phyloP scores from a whole-genome alignment of 2,888 invertebrate species.

The Diplazon laetatorius region DNA sequence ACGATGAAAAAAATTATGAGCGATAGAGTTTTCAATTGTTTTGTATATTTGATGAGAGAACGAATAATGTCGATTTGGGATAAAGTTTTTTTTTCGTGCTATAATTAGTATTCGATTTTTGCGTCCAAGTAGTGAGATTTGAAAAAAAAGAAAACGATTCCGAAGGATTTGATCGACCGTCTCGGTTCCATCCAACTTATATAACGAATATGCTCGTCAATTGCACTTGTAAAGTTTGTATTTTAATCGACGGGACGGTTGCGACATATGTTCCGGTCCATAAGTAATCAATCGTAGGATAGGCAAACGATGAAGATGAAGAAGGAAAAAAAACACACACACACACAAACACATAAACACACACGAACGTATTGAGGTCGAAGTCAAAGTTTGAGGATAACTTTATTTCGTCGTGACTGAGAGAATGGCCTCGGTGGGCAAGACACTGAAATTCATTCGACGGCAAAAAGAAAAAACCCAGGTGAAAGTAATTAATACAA shows the following conservation, averaged over 20 bases:
- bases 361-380: conserved; percentile 11
- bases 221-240: conserved; percentile 66
- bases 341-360: conserved; percentile 18
- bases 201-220: conserved; percentile 63
- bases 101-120: conserved; percentile 60
- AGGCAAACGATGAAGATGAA: conserved; percentile 17
- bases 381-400: conserved; percentile 41
- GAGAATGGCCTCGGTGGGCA: too few species aligned
- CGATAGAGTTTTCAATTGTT: conserved; percentile 32
- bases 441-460: too few species aligned
- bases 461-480: background rate
- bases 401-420: conserved; percentile 55
- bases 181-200: conserved; percentile 66
- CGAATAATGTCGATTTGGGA: conserved; percentile 28
- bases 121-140: conserved; percentile 62
- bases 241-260: conserved; percentile 55
- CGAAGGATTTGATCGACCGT: conserved; percentile 61
- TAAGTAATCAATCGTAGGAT: conserved; percentile 49
- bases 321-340: conserved; percentile 2
- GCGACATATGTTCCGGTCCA: conserved; percentile 34
- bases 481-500: background rate
- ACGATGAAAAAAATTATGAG: conserved; percentile 31
- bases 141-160: conserved; percentile 44
- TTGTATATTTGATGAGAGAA: conserved; percentile 46
- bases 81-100: conserved; percentile 51